Base-by-base conservation (phyloP, 2,113 vertebrate species). In the Chionis minor region DNA sequence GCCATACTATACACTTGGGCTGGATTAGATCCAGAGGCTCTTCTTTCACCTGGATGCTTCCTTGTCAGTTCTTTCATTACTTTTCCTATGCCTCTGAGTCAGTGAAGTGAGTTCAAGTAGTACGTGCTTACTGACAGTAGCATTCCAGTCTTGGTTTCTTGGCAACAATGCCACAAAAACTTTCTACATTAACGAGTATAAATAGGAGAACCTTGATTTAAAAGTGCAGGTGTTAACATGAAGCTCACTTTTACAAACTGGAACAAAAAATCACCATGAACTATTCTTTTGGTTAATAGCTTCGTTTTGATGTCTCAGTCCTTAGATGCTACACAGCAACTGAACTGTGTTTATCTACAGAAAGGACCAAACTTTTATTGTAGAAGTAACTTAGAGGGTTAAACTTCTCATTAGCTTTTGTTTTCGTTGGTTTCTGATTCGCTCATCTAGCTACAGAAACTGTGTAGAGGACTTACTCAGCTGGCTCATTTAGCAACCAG, bases 21-120 rank as follows among this genome's bases (percentile, higher is more conserved):
- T 96, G 96, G 93, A 72, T 67, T 85, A 45, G 56, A 56, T 92
- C 87, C 74, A 87, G 22, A 79, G 54, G 78, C 65, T 92, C 45
- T 20, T 63, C 55, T 97, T 92, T 89, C 79, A 87, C 65, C 78
- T 86, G 74, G 44, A 56, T 0, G 3, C 56, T 93, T 90, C 28
- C 49, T 44, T 65, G 58, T 90, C 33, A 24, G 49, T 55, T 84
- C 38, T 91, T 85, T 44, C 27, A 1, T 89, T 91, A 69, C 74
- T 85, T 63, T 47, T 73, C 47, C 38, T 85, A 14, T 56, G 73
- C 28, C 21, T 91, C 27, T 14, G 27, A 87, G 81, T 55, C 59
- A 72, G 61, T 75, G 78, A 91, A 79, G 80, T 54, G 66, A 90
- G 56, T 89, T 92, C 24, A 74, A 74, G 71, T 51, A 86, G 83